Conservation (phyloP, 2,113 vertebrate genomes). For the Atlantisia rogersi region DNA sequence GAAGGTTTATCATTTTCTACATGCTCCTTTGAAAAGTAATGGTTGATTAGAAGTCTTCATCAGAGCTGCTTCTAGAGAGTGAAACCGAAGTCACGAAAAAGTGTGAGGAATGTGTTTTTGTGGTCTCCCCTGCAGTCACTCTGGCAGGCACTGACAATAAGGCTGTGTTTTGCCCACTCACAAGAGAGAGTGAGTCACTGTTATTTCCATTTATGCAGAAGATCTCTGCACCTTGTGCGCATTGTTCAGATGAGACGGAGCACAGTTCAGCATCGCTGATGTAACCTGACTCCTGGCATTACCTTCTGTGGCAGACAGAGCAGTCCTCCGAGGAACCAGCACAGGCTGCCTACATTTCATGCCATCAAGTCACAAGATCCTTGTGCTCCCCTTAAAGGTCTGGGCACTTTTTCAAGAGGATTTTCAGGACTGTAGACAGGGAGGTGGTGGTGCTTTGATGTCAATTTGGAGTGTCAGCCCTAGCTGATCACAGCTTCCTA, state of each 20-base stretch:
- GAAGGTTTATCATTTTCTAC: not conserved
- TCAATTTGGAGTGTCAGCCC: not conserved
- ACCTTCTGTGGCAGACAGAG: not conserved
- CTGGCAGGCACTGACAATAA: not conserved
- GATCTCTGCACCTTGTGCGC: not conserved
- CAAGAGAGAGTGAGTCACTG: not conserved
- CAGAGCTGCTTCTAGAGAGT: not conserved
- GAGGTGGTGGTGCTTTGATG: not conserved
- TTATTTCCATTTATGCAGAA: not conserved
- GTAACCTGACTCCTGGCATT: not conserved
- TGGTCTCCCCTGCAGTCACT: not conserved
- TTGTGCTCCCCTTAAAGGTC: not conserved
- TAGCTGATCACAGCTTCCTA: not conserved
- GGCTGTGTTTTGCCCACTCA: not conserved
- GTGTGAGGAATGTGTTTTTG: not conserved
- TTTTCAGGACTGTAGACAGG: not conserved
- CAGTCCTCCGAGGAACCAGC: not conserved
- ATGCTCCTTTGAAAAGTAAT: not conserved
- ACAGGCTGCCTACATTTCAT: not conserved
- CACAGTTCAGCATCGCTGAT: not conserved
- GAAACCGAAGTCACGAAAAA: not conserved
- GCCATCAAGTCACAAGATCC: not conserved
- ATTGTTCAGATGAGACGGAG: rapidly evolving
- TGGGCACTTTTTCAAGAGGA: conserved; percentile 11
- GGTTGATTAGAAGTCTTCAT: not conserved